These are phyloP conservation scores for Rhinella marina DNA, from an alignment of 2,797 vertebrate species.

Conservation along the genomic window DNA sequence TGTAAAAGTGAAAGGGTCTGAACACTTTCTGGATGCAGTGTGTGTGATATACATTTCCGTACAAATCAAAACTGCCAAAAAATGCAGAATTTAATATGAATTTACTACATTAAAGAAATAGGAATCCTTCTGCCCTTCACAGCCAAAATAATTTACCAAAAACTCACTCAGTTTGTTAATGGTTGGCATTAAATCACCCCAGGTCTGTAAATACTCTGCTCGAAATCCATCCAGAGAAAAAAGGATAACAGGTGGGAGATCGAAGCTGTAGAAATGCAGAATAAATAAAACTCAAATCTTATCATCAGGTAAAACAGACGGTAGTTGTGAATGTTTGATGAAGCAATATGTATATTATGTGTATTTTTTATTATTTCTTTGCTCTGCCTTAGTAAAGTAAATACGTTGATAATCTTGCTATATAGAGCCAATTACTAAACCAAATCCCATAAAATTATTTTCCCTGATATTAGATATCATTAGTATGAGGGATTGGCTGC, in stretches of 20 bases:
- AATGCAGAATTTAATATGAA: too few species aligned
- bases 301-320: background rate
- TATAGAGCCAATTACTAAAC: background rate
- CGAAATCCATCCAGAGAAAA: slow-evolving; percentile 83
- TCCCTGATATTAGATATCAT: too few species aligned
- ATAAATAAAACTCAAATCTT: background rate
- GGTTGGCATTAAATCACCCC: slow-evolving; percentile 74
- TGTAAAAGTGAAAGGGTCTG: too few species aligned
- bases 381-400: too few species aligned
- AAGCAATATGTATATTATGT: background rate
- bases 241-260: slow-evolving; percentile 75
- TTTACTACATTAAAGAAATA: background rate
- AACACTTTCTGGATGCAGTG: too few species aligned
- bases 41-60: too few species aligned
- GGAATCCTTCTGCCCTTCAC: background rate
- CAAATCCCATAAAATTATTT: background rate
- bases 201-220: slow-evolving; percentile 79
- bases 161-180: slow-evolving; percentile 80
- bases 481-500: too few species aligned
- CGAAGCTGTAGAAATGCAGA: slow-evolving; percentile 71
- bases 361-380: too few species aligned
- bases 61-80: too few species aligned
- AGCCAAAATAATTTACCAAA: background rate
- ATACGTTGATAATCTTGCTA: background rate
- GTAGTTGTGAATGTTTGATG: background rate